Conservation (phyloP, 2,888 invertebrate genomes). For the Leptodirus hochenwartii region DNA sequence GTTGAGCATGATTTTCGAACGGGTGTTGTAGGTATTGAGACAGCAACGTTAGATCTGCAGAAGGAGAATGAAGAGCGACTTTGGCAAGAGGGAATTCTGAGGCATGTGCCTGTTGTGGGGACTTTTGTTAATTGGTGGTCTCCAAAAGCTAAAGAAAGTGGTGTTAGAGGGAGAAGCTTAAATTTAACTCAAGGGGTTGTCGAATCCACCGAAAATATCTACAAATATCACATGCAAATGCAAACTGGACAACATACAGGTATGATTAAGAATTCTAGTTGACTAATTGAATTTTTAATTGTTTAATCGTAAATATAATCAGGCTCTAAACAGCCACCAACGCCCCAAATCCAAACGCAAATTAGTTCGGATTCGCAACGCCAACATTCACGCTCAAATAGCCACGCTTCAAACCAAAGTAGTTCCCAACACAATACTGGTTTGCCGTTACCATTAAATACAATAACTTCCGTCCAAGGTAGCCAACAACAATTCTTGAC, state of each 20-base stretch:
- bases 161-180: constrained; percentile 65
- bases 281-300: constrained; percentile 8
- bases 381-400: constrained; percentile 44
- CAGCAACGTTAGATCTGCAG: constrained; percentile 79
- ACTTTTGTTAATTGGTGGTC: constrained; percentile 95
- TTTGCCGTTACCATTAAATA: no score
- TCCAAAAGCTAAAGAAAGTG: constrained; percentile 53
- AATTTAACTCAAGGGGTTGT: constrained; percentile 63
- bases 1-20: background rate
- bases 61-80: constrained; percentile 78
- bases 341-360: constrained; percentile 49
- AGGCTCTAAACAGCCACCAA: constrained; percentile 44
- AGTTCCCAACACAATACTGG: no score
- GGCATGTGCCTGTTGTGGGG: constrained; percentile 89
- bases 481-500: no score
- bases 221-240: constrained; percentile 70
- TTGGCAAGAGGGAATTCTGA: constrained; percentile 85
- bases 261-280: constrained; percentile 2
- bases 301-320: constrained; percentile 25
- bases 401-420: constrained; percentile 35
- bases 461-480: no score
- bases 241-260: constrained; percentile 34
- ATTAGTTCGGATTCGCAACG: constrained; percentile 32
- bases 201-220: constrained; percentile 62
- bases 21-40: constrained; percentile 57